Evolutionary conservation across 2,888 invertebrate genomes (phyloP), one percentile per base, ranked within the genome.

Genomic region (Ichneumoninae sp.): DNA sequence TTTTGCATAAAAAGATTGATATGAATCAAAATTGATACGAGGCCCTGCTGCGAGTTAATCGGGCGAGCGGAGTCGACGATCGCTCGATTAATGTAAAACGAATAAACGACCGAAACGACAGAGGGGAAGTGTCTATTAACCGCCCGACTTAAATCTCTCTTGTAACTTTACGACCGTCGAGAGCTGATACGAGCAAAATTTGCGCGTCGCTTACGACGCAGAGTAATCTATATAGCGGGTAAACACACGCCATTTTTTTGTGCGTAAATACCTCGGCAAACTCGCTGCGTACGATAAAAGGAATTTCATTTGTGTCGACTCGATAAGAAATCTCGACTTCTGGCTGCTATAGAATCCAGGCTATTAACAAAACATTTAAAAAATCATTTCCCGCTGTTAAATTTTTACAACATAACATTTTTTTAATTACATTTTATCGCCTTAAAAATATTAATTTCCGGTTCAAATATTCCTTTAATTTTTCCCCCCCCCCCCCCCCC

Each of bases 121-220:
- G 69, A 69, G 44, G 77, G 47, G 44, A 69, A 69, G 57, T 68
- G 57, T 68, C 70, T 71, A 79, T 71, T 50, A 63, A 71, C 36
- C 60, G 68, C 50, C 70, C 50, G 70, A 79, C 50, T 33, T 70
- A 71, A 79, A 79, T 79, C 63, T 70, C 60, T 52, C 50, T 65
- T 65, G 33, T 70, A 50, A 44, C 70, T 78, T 74, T 74, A 74
- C 47, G 47, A 60, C 33, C 26, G 63, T 63, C 57, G 22, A 74
- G 74, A 74, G 74, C 47, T 74, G 19, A 60, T 26, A 26, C 26
- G 26, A 26, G 74, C 74, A 5, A 74, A 57, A 47, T 74, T 60
- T n/a, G 50, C 63, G 50, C 33, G 47, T 75, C 50, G 40, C 57
- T 16, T 60, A 44, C 44, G 4, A 44, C 44, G 44, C 16, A 16